Base-by-base conservation (phyloP, 2,888 invertebrate genomes). In the Hyposoter didymator region DNA sequence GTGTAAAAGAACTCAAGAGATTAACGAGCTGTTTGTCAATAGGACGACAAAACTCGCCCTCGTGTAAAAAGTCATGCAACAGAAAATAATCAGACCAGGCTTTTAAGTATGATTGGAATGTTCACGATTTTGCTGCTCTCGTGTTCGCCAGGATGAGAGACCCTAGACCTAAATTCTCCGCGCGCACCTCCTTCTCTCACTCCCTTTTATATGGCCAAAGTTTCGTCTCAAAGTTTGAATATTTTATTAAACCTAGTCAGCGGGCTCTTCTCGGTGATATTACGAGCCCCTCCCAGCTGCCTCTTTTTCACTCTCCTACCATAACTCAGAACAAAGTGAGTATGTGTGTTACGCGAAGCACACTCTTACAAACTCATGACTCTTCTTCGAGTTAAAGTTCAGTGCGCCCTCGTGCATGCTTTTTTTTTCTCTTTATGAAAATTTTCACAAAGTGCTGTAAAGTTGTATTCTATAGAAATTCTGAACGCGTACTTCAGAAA, bases 21-120 rank as follows among this genome's bases (percentile, higher is more conserved):
- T 76, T 82, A 59, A 69, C 47, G 59, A 78, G 62, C 19, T 22
- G 62, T 55, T 73, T 75, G 52, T 43, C 69, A 80, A 81, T 52
- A 28, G 45, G 39, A 55, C 47, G 70, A 82, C 39, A 62, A 73
- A 47, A 22, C 43, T 45, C 22, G 22, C 45, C 47, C 73, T 52
- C 62, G 70, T 32, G 22, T 22, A 43, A 62, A 82, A 39, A 39
- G 79, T 73, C 82, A 81, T 87, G 52, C 73, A 84, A 80, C 79
- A 74, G 28, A 84, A 76, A 47, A 66, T 84, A 84, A 87, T 70
- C 49, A 80, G 82, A 67, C 73, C 72, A 67, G 73, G 72, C 64
- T 45, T 62, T 35, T 28, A 88, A 89, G 84, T 85, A 88, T 87
- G 86, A 83, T 74, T 35, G 86, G 90, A 90, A 90, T 88, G 87